These are phyloP conservation scores for Apogon hyalosoma DNA, from an alignment of 2,797 vertebrate species.

Conservation along the genomic window DNA sequence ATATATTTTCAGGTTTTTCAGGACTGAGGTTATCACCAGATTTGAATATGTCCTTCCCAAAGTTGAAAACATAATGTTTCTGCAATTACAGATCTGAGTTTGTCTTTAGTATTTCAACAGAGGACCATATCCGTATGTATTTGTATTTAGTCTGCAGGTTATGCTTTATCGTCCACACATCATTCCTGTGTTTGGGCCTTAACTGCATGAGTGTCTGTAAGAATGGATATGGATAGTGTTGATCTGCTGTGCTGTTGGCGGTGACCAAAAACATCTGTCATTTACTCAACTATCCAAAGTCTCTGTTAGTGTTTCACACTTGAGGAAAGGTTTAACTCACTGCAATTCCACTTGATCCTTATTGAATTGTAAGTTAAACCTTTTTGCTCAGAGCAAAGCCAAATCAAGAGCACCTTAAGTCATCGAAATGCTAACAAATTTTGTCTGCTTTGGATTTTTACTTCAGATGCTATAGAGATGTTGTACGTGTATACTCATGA, in stretches of 20 bases:
- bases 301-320: conserved; percentile 12
- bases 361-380: background rate
- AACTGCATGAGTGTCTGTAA: conserved; percentile 63
- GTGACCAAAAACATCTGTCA: conserved; percentile 34
- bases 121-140: background rate
- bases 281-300: conserved; percentile 15
- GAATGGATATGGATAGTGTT: conserved; percentile 40
- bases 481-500: conserved; percentile 20
- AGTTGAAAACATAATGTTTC: too few species aligned
- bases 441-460: background rate
- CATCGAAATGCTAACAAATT: conserved; percentile 4
- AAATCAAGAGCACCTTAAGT: conserved; percentile 9
- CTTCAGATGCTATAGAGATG: conserved; percentile 15
- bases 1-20: too few species aligned
- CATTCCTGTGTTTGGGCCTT: conserved; percentile 25
- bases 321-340: background rate
- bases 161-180: conserved; percentile 27
- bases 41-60: too few species aligned
- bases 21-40: too few species aligned
- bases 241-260: conserved; percentile 17
- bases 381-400: background rate
- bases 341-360: background rate
- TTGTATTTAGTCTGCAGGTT: background rate
- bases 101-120: background rate
- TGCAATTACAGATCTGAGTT: background rate